These are phyloP conservation scores for Sula dactylatra DNA, from an alignment of 2,113 vertebrate species.

Conservation along the genomic window DNA sequence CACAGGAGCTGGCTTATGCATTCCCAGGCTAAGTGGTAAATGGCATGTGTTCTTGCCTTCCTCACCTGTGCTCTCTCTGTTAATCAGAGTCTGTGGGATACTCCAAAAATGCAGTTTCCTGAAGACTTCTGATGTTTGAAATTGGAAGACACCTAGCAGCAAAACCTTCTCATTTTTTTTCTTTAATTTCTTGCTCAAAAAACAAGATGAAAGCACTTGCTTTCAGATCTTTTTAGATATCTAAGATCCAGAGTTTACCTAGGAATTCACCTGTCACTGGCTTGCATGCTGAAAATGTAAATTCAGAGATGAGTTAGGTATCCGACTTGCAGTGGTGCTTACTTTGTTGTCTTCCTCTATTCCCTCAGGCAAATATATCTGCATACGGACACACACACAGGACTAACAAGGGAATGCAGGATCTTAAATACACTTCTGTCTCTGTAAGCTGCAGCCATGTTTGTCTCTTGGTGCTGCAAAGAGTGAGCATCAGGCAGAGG, in stretches of 20 bases:
- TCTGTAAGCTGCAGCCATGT: not conserved
- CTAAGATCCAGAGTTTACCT: not conserved
- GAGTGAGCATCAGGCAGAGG: not conserved
- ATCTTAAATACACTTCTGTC: not conserved
- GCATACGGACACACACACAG: rapidly evolving
- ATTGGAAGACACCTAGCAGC: not conserved
- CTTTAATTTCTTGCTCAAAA: not conserved
- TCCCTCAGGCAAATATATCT: not conserved
- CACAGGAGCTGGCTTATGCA: not conserved
- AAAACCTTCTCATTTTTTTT: not conserved
- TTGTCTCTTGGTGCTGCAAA: not conserved
- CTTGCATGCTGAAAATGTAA: not conserved
- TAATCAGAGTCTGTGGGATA: not conserved
- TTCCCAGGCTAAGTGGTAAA: not conserved
- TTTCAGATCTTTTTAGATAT: not conserved
- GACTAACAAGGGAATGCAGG: not conserved
- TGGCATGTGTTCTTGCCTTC: not conserved
- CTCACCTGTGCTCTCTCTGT: not conserved
- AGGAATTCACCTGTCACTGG: not conserved
- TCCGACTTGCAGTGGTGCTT: not conserved
- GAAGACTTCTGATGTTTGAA: not conserved
- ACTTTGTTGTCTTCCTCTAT: not conserved
- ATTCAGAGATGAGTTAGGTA: not conserved
- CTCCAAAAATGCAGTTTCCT: not conserved
- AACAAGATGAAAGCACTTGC: not conserved